Base-by-base conservation (phyloP, 2,888 invertebrate species). In the Apeira syringaria region DNA sequence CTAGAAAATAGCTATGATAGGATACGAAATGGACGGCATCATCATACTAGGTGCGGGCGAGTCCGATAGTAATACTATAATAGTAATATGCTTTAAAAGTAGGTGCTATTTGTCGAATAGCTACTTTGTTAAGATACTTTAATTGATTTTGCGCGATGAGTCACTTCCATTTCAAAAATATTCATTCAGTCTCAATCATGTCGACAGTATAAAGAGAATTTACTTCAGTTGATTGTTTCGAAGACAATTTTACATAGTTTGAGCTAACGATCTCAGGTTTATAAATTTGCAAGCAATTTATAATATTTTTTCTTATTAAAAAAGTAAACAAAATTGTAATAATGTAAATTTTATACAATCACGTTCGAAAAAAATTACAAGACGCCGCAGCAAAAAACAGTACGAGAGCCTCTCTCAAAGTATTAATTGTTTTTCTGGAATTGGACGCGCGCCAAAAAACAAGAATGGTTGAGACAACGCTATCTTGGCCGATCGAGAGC, bases 371-470 rank as follows among this genome's bases (percentile, higher is more conserved):
- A 15, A 15, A 15, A 15, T 15, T 43, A 26, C 30, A 47, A 31
- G 38, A 38, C 36, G 28, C 35, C 32, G 28, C 35, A 30, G 46
- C 24, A 43, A 41, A 20, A 15, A 41, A 47, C 26, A 38, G 9
- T 15, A 34, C 33, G 28, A 43, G 41, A 44, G 45, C 40, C 41
- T 38, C 38, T 43, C 39, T 11, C 43, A 36, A 35, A 20, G 33
- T 40, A 44, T 50, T 57, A 53, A 60, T 60, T 60, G 56, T 60
- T 60, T 59, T 53, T 47, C 43, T 31, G 24, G 50, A 43, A 47
- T 56, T 60, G 59, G 59, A 54, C 22, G 37, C 37, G 28, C 7
- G 59, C 59, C 59, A 60, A 44, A 47, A 52, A 44, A 50, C 50
- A 50, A 55, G 52, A 52, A 52, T 46, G 44, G 47, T 9, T 28